Evolutionary conservation across 2,888 invertebrate genomes (phyloP).

Genomic region (Plebejus anna): DNA sequence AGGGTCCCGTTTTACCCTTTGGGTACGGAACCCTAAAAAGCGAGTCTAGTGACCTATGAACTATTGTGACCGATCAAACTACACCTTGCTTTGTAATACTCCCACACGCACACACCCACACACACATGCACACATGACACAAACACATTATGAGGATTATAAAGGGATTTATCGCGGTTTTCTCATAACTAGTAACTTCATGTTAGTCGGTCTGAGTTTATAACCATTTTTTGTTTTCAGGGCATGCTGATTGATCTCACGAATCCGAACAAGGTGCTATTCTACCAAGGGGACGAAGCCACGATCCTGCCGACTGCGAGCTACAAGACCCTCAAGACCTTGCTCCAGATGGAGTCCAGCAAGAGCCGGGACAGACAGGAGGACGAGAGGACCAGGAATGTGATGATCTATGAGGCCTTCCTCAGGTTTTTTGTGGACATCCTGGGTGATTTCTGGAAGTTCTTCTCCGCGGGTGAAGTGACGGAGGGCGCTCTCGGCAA

Average conservation of each 20-base stretch:
- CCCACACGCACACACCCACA: too few species aligned
- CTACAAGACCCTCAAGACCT: conserved; percentile 83
- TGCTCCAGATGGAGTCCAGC: conserved; percentile 64
- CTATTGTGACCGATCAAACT: too few species aligned
- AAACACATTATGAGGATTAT: too few species aligned
- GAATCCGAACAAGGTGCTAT: conserved; percentile 77
- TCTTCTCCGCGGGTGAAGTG: conserved; percentile 54
- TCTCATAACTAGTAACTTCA: too few species aligned
- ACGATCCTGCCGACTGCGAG: conserved; percentile 86
- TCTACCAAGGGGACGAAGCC: conserved; percentile 87
- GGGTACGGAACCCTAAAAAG: too few species aligned
- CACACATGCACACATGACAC: too few species aligned
- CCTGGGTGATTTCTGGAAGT: conserved; percentile 85
- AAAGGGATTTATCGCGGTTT: too few species aligned
- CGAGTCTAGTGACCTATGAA: too few species aligned
- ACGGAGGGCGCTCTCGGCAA: conserved; percentile 57
- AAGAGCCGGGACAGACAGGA: conserved; percentile 53
- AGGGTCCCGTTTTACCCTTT: too few species aligned
- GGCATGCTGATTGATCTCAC: conserved; percentile 87
- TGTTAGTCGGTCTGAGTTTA: neutral
- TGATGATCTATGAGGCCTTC: conserved; percentile 89
- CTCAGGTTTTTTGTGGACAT: conserved; percentile 88
- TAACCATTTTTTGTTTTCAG: conserved; percentile 55
- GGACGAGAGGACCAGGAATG: conserved; percentile 81
- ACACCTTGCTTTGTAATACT: too few species aligned